Evolutionary conservation across 2,113 vertebrate genomes (phyloP), one percentile per base, ranked within the genome.

Genomic region (Lepidothrix coronata): DNA sequence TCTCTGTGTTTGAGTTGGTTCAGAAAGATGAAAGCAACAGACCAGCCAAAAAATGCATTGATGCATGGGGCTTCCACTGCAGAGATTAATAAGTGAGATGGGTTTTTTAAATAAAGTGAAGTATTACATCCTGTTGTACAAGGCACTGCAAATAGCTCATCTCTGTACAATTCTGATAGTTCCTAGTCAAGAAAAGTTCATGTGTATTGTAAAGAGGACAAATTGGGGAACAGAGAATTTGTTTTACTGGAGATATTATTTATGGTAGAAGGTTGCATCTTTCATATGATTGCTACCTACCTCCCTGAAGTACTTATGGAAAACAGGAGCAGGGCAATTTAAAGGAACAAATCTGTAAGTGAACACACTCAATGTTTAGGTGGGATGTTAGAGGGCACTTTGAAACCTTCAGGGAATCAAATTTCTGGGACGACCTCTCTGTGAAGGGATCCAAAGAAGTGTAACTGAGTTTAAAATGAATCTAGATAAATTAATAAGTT

Each of bases 401-500:
- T 74, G 79, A 81, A 95, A 84, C 31, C 70, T 75, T 67, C 43
- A 89, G 54, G 41, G 66, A 87, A 79, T 31, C 19, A 72, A 55
- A 67, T 66, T 78, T 86, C 51, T 91, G 37, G 72, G 73, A 80
- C 23, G 74, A 7, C 11, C 6, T 80, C 33, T 81, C 55, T 74
- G 33, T 93, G 63, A 81, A 88, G 46, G 14, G 20, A 71, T 80
- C n/a, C 27, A 35, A 74, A 57, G 54, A 88, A 78, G 19, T 44
- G 8, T 62, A 91, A 28, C 39, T 91, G 51, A 5, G 4, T 76
- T 87, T 77, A 77, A 91, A 74, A 59, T 87, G 24, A 72, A 82
- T 44, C 74, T 89, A 68, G 57, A 91, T 89, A 67, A 87, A 87
- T 71, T 61, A 58, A 63, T 51, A 81, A 95, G 21, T 33, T 92